Base-by-base conservation (phyloP, 2,797 vertebrate species). In the Acipenser oxyrinchus region DNA sequence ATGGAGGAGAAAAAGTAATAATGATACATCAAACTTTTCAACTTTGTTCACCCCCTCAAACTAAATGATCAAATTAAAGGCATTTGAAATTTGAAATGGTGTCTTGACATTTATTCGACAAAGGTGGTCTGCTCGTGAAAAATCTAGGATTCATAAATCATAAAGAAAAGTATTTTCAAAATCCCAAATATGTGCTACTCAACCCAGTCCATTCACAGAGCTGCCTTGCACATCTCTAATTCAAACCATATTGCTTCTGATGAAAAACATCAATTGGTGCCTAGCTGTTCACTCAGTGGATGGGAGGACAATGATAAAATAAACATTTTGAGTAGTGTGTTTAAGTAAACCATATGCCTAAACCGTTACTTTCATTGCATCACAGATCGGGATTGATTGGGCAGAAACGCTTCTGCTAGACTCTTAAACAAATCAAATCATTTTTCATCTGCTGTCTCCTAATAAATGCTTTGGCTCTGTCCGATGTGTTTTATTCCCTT, bases 401-500 rank as follows among this genome's bases (percentile, higher is more conserved):
- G 57, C 50, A 49, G 12, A 49, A 7, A 64, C 71, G 68, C 72
- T 74, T 80, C 72, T 76, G 70, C 51, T 68, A 70, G 77, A 80
- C 74, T 63, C 72, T 71, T 71, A 70, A 73, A 76, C 72, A 77
- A 68, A 76, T 68, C 8, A 64, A 82, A 75, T 69, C 6, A 71
- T 60, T 76, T 82, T 83, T 86, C 79, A 84, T 84, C 74, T 72
- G 53, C 51, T 69, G 60, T 72, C 70, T 75, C 76, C 68, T 72
- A 71, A 72, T 72, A 68, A 70, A 69, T 69, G 66, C 48, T 65
- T 52, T 77, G 72, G 69, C 70, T 76, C 68, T 18, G 69, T 77
- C 75, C 71, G 76, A 82, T 79, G 82, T 83, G 77, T 85, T 77
- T 79, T 70, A 81, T 84, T 81, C 76, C 58, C 60, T 66, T 66